Base-by-base conservation (phyloP, 1,140 invertebrate species). In the Andricus grossulariae region DNA sequence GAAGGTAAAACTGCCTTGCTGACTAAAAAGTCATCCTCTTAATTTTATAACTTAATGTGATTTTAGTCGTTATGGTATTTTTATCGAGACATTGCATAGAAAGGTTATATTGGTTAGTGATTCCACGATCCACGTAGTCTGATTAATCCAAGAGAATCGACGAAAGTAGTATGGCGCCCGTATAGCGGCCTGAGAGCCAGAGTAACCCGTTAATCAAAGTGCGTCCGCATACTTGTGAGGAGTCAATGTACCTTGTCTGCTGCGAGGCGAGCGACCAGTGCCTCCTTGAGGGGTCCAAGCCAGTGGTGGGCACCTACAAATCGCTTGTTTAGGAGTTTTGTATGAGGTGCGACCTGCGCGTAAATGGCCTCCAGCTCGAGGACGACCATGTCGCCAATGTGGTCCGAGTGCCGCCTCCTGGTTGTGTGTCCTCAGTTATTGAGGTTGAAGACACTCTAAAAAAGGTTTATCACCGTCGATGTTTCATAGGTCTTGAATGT, bases 251-350 rank as follows among this genome's bases (percentile, higher is more conserved):
- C 91, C 90, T 92, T 92, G 86, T 92, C 91, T 80, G 90, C 90
- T 52, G 90, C 85, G 50, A 91, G 87, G 74, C 90, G 80, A 13
- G 90, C 90, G 74, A 92, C 88, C 25, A 92, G 86, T 75, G 90
- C 90, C 79, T 91, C 91, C 81, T 91, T 92, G 80, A 97, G 93
- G 76, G 96, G 96, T 83, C 95, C 94, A 82, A 97, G 92, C 95
- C 96, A 97, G 87, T 96, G 95, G 91, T 97, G 96, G 87, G 97
- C 93, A 92, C 96, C 96, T 88, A 97, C 96, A 91, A 96, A 97
- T 84, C 96, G 93, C 92, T 97, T 97, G 85, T 96, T 96, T 89
- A 97, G 92, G 91, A 97, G 94, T 93, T 97, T 97, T 88, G 97
- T 93, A 82, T 95, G 95, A 83, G 95, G 94, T 82, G 95, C 94